A percentile compares a stretch with the other conserved stretches of the same genome.
Evolutionary conservation across 1,140 invertebrate species (phyloP).

Genomic region (Oedothorax gibbosus): DNA sequence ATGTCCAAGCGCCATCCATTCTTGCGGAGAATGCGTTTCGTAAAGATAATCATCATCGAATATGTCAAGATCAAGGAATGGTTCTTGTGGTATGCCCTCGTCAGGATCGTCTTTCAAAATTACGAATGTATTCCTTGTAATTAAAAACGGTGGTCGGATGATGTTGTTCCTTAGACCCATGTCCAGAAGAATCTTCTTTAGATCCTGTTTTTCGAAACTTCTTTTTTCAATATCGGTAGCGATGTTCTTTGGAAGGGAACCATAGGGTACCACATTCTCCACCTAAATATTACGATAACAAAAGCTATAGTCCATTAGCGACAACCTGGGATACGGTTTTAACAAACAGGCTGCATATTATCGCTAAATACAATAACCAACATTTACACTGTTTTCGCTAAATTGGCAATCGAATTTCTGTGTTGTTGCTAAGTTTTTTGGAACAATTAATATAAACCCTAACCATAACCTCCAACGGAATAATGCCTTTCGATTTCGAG

Average conservation of each 20-base stretch:
- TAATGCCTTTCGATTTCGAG: no score
- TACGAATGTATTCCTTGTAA: neutral
- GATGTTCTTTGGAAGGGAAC: neutral
- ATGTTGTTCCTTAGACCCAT: neutral
- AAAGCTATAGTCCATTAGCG: no score
- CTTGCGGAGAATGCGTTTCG: conserved; percentile 28
- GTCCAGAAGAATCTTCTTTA: conserved; percentile 19
- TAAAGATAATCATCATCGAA: conserved; percentile 42
- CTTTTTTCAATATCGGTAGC: conserved; percentile 18
- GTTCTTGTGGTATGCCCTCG: conserved; percentile 20
- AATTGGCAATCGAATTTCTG: no score
- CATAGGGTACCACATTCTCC: conserved; percentile 25
- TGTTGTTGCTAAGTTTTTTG: no score
- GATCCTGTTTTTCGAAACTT: neutral
- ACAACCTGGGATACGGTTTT: no score
- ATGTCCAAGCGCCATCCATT: conserved; percentile 27
- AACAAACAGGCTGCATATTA: no score
- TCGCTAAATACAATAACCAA: no score
- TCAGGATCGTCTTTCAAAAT: neutral
- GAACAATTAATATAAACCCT: no score
- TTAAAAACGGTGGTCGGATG: conserved; percentile 8
- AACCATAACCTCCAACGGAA: no score
- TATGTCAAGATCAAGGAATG: conserved; percentile 18
- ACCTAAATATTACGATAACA: conserved; percentile 39
- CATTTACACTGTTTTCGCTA: no score